Evolutionary conservation across 2,113 vertebrate species (phyloP).

Genomic region (Osmerus mordax): DNA sequence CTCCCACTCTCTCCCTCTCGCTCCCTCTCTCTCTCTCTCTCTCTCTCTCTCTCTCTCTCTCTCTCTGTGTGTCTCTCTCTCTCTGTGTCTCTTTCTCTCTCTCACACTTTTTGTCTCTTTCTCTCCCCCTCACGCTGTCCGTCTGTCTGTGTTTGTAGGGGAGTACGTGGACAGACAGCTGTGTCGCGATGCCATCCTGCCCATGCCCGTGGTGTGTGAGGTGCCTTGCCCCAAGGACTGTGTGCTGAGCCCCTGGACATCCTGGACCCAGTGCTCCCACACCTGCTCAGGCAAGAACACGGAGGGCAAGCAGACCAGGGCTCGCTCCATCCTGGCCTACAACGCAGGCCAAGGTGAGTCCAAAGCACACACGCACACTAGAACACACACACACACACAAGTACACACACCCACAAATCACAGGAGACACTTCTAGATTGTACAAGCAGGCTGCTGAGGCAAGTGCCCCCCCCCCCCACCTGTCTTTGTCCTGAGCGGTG

Average conservation of each 20-base stretch:
- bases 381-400: too few species aligned
- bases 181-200: constrained; percentile 92
- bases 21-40: too few species aligned
- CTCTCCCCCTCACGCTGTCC: not conserved
- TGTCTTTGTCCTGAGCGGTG: not conserved
- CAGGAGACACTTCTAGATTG: too few species aligned
- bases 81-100: too few species aligned
- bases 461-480: not conserved
- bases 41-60: too few species aligned
- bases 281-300: constrained; percentile 97
- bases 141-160: constrained; percentile 66
- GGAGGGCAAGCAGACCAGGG: constrained; percentile 88
- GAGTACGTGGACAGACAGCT: constrained; percentile 84
- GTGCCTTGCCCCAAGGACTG: constrained; percentile 92
- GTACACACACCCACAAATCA: too few species aligned
- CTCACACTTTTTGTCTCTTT: not conserved
- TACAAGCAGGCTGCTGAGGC: not conserved
- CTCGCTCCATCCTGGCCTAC: constrained; percentile 89
- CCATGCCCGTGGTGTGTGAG: constrained; percentile 85
- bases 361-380: not conserved
- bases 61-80: too few species aligned
- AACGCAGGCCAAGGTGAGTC: constrained; percentile 84
- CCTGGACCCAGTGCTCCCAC: constrained; percentile 92
- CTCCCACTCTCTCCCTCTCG: too few species aligned
- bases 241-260: constrained; percentile 86